A percentile compares a stretch with the other conserved stretches of the same genome.
Conservation (phyloP, 2,888 invertebrate species). For the Apoda limacodes region DNA sequence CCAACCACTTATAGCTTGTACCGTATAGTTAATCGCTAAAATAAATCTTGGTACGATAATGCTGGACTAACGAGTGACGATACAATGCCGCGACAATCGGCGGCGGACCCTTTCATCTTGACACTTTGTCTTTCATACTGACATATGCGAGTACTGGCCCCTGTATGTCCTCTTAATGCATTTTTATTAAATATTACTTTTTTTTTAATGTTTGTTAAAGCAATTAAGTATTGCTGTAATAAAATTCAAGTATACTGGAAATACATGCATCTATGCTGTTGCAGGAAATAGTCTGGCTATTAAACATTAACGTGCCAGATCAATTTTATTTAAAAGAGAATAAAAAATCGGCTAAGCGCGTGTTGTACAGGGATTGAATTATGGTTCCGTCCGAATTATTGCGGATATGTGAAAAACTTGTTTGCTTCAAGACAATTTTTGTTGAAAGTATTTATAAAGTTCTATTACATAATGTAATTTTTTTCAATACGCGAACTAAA, state of each 20-base stretch:
- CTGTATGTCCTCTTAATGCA: slow-evolving; percentile 24
- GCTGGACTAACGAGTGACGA: slow-evolving; percentile 64
- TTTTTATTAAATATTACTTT: slow-evolving; percentile 24
- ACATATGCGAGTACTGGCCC: slow-evolving; percentile 29
- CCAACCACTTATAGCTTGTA: slow-evolving; percentile 21
- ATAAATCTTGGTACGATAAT: slow-evolving; percentile 67
- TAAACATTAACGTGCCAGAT: too few species aligned
- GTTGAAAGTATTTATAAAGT: too few species aligned
- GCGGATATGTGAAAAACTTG: too few species aligned
- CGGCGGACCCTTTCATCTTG: slow-evolving; percentile 63
- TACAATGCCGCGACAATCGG: slow-evolving; percentile 66
- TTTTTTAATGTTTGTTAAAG: slow-evolving; percentile 23
- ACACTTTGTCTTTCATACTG: slow-evolving; percentile 57
- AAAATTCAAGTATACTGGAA: too few species aligned
- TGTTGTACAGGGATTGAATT: too few species aligned
- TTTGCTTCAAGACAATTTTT: too few species aligned
- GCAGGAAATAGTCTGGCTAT: too few species aligned
- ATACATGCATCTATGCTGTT: too few species aligned
- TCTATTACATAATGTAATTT: too few species aligned
- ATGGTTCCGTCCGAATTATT: too few species aligned
- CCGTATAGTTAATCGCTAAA: slow-evolving; percentile 55
- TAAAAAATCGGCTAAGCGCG: too few species aligned
- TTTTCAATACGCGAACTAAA: too few species aligned
- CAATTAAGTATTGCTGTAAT: slow-evolving; percentile 16
- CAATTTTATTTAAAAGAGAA: slow-evolving; percentile 5